A percentile compares a stretch with the other conserved stretches of the same genome.
Conservation (phyloP, 2,797 vertebrate genomes). For the Cuniculus paca region DNA sequence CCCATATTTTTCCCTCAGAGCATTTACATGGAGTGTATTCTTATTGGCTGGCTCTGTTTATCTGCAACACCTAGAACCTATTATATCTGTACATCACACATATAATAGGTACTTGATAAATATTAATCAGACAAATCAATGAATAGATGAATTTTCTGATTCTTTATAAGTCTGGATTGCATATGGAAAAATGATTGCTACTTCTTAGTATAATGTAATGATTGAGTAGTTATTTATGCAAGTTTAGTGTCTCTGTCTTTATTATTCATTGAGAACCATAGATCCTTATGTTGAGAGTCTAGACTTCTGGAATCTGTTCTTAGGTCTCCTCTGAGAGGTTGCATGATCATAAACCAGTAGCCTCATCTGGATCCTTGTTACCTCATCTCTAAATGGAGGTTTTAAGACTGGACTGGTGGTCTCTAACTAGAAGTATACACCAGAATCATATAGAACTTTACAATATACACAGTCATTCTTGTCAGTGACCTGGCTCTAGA, state of each 20-base stretch:
- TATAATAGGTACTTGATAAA: neutral
- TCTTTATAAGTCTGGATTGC: neutral
- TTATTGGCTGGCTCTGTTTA: neutral
- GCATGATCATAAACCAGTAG: neutral
- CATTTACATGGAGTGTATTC: neutral
- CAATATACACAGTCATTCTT: neutral
- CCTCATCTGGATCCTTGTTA: neutral
- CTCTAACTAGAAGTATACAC: neutral
- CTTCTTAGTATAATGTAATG: neutral
- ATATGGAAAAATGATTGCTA: neutral
- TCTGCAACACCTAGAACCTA: neutral
- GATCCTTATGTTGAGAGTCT: neutral
- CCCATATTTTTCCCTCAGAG: neutral
- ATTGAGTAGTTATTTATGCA: constrained; percentile 24
- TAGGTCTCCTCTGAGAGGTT: neutral
- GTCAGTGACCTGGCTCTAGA: neutral
- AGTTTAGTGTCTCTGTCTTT: neutral
- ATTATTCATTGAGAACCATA: neutral
- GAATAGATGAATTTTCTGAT: neutral
- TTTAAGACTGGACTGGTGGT: neutral
- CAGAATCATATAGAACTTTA: neutral
- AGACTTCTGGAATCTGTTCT: neutral
- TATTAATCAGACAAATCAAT: neutral
- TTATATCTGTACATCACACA: neutral
- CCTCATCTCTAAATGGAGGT: neutral